These are phyloP conservation scores for Papilio aristodemus DNA, from an alignment of 1,140 invertebrate species.

Conservation along the genomic window DNA sequence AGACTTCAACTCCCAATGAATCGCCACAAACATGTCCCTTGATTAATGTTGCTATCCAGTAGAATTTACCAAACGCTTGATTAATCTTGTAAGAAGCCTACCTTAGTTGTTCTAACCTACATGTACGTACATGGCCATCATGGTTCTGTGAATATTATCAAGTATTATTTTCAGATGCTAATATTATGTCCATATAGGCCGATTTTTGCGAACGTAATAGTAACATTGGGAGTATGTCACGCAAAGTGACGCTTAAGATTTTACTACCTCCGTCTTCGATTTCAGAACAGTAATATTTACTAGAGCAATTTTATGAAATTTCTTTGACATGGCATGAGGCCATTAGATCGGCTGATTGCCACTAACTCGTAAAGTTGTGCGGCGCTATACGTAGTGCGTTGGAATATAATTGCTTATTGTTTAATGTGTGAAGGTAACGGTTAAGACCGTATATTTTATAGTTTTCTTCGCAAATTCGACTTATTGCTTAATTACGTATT, in stretches of 20 bases:
- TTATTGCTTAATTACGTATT: slow-evolving; percentile 3
- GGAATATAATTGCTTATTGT: slow-evolving; percentile 37
- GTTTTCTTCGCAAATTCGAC: too few species aligned
- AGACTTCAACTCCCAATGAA: too few species aligned
- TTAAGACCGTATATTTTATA: not conserved
- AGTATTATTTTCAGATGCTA: slow-evolving; percentile 7
- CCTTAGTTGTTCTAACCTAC: too few species aligned
- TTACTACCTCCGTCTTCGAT: slow-evolving; percentile 56
- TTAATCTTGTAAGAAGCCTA: too few species aligned
- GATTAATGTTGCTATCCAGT: too few species aligned
- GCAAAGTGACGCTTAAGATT: slow-evolving; percentile 71
- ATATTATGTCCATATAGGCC: slow-evolving; percentile 32
- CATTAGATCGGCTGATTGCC: slow-evolving; percentile 72
- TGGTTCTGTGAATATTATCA: not conserved
- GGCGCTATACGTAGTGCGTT: slow-evolving; percentile 43
- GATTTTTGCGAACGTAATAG: slow-evolving; percentile 39
- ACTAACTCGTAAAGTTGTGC: slow-evolving; percentile 44
- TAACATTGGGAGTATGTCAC: slow-evolving; percentile 66
- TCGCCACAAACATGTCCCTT: too few species aligned
- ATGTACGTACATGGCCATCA: not conserved
- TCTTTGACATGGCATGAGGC: slow-evolving; percentile 73
- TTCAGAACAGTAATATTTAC: slow-evolving; percentile 60
- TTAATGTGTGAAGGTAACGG: slow-evolving; percentile 28
- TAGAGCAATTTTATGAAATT: slow-evolving; percentile 65
- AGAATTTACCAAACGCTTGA: too few species aligned